Base-by-base conservation (phyloP, 1,140 invertebrate genomes). In the Drosophila sp. region DNA sequence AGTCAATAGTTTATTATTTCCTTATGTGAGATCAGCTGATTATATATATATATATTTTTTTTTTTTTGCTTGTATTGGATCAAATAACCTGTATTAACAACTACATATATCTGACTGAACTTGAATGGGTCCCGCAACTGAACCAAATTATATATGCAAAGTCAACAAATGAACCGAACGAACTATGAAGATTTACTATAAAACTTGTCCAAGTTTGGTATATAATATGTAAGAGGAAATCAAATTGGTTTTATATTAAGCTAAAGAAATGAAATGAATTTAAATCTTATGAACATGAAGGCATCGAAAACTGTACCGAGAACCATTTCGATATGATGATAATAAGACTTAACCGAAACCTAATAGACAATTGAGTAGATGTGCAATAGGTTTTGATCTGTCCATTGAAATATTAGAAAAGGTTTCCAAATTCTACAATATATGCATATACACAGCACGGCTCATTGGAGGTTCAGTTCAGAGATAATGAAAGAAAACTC, bases 1-100 rank as follows among this genome's bases (percentile, higher is more conserved):
- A 79, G 83, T 38, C 23, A 54, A 50, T 80, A 80, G 75, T 70
- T 79, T 66, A 79, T 79, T 83, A 80, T 80, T 87, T 89, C 70
- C 80, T 79, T 86, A 76, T 66, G 5, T 27, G 74, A 65, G 56
- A 78, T 60, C 32, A 25, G 32, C 23, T 50, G 25, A 50, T 50
- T 50, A 23, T 7, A 17, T 41, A 7, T 44, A 17, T 17, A 17
- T 17, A 17, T 17, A 17, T 6, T 44, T 44, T 2, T 17, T 41
- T 41, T 17, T 41, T 41, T n/a, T 41, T 17, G 3, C 11, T 8
- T 8, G 33, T 8, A 8, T 10, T 4, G 30, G 30, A 30, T 30
- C 6, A 10, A 8, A 27, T 50, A 3, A 50, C 23, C 23, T 50
- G 23, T 7, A 50, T 27, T 47, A 47, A 25, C 7, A 38, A 38